Evolutionary conservation across 2,113 vertebrate genomes (phyloP), one percentile per base, ranked within the genome.

Genomic region (Daubentonia madagascariensis): DNA sequence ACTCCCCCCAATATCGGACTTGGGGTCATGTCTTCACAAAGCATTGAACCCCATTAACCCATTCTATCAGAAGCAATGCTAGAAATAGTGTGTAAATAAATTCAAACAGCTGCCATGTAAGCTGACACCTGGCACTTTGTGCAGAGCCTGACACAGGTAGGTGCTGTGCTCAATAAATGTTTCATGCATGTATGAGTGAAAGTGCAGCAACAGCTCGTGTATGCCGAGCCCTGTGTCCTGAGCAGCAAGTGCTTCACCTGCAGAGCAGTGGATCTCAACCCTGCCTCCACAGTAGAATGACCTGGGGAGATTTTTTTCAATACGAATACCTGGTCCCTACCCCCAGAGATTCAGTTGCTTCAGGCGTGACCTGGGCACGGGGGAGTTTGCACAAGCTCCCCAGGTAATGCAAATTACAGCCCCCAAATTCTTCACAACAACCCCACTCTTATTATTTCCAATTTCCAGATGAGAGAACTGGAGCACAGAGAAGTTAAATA

Each of bases 141-240:
- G 32, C 70, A 32, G 72, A 61, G 43, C n/a, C 43, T 5, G 35
- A 91, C 48, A 25, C 23, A 25, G 23, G 70, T 4, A 37, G 84
- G 79, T 30, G 45, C 30, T 23, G 79, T 35, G 52, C 35, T 23
- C 67, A 14, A 0, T 37, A 8, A 17, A 25, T 0, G 11, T 32
- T 45, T 54, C 37, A 4, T 6, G 40, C 22, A 13, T 1, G 2
- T 35, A 1, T 0, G 0, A 22, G 25, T 11, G 73, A 50, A 25
- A 0, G 6, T 0, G 3, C 28, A 45, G 3, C 12, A 8, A n/a
- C 1, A 4, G 61, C 25, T 72, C 45, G 0, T 8, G 16, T 45
- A 16, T 35, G 4, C 2, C 0, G 18, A 85, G 87, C 63, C 30
- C 57, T 28, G 8, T 22, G 30, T 80, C 73, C 50, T 40, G 40